Base-by-base conservation (phyloP, 2,797 vertebrate genomes). In the Sebastes itinus region DNA sequence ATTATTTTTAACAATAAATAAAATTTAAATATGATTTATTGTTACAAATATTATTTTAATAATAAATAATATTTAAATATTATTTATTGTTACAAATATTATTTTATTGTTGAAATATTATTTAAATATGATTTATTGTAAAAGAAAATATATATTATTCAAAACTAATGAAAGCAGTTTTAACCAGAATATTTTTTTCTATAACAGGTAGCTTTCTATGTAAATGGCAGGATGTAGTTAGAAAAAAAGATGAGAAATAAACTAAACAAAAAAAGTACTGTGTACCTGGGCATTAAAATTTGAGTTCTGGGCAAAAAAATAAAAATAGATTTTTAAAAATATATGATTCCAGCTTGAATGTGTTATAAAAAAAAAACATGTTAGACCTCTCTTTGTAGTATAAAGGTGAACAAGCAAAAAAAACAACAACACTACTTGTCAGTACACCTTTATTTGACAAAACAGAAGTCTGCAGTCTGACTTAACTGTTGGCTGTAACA, bases 391-490 rank as follows among this genome's bases (percentile, higher is more conserved):
- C n/a, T 61, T 58, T 27, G 4, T 18, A 32, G 27, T 55, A 55
- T 38, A n/a, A 68, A 55, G 11, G 11, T 66, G 55, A 65, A 32
- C 12, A 71, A 46, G 27, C 22, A 46, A 64, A 38, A 56, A 61
- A 67, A 22, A 38, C 22, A 61, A 68, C 20, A 75, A 13, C 7
- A 5, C 2, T 3, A 63, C 42, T 60, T 79, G 54, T 75, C 54
- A 25, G 62, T 77, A 16, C 7, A 65, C n/a, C 65, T 76, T 70
- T 64, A 52, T 69, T 60, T 75, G 35, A 80, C 49, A 81, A 52
- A 88, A 81, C 64, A 83, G 32, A 60, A 56, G 46, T 30, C 72
- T 52, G 52, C 70, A 60, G 49, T 68, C 77, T 78, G 74, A 75
- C 63, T 35, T 38, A 75, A 78, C 20, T 72, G 58, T 84, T 80